Conservation (phyloP, 1,140 invertebrate species). For the Drosophila bocki region DNA sequence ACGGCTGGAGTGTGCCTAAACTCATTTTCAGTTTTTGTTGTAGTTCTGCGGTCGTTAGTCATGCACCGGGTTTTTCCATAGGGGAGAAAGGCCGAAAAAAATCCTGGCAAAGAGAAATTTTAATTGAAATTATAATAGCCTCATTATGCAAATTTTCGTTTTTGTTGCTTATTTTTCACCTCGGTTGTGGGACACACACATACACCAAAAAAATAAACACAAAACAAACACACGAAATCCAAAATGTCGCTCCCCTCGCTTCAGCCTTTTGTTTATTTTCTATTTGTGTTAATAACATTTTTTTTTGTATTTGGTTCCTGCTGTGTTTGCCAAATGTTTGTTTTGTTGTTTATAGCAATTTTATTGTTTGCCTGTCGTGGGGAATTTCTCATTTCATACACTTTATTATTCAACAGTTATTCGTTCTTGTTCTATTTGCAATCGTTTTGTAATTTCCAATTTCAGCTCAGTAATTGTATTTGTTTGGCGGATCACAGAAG, state of each 20-base stretch:
- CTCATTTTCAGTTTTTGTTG: constrained; percentile 40
- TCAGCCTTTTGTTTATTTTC: constrained; percentile 51
- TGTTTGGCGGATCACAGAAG: constrained; percentile 9
- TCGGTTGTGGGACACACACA: constrained; percentile 13
- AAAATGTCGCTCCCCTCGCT: constrained; percentile 25
- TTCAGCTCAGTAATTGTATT: constrained; percentile 19
- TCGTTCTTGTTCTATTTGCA: constrained; percentile 17
- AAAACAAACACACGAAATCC: constrained; percentile 41
- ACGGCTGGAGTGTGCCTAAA: constrained; percentile 15
- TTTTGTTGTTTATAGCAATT: constrained; percentile 59
- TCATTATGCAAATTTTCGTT: constrained; percentile 73
- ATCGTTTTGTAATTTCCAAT: constrained; percentile 24
- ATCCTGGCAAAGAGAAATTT: constrained; percentile 58
- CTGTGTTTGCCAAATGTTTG: constrained; percentile 35
- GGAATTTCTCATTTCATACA: constrained; percentile 51
- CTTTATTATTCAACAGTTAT: constrained; percentile 60
- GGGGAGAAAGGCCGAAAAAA: constrained; percentile 37
- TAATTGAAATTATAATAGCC: constrained; percentile 82
- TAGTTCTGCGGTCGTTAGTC: constrained; percentile 61
- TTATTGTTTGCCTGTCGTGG: constrained; percentile 62
- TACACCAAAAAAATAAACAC: constrained; percentile 33
- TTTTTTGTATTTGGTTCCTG: constrained; percentile 15
- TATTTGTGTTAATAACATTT: constrained; percentile 63
- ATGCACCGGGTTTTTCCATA: constrained; percentile 42
- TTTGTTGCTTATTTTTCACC: constrained; percentile 63